Evolutionary conservation across 92 coral and sea anemone genomes (phyloP).

Genomic region (Phenganax marumi): DNA sequence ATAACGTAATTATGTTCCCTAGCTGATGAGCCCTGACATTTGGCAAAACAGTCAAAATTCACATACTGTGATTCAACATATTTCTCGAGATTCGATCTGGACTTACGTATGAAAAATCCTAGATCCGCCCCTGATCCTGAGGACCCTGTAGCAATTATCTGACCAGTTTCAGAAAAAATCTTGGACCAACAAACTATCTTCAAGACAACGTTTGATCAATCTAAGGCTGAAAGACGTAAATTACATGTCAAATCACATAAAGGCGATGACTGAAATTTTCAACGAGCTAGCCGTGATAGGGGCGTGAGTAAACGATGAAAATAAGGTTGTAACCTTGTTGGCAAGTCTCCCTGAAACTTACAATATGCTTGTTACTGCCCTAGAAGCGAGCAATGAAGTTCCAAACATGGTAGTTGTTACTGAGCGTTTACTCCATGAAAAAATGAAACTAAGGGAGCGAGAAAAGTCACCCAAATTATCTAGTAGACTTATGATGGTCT

Average conservation of each 20-base stretch:
- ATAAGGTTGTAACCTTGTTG: too few species aligned
- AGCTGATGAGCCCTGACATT: too few species aligned
- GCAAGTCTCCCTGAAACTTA: too few species aligned
- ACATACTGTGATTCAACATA: too few species aligned
- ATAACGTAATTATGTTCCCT: too few species aligned
- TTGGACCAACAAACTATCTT: conserved; percentile 56
- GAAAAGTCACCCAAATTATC: conserved; percentile 18
- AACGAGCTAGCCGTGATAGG: conserved; percentile 62
- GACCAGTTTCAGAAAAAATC: conserved; percentile 63
- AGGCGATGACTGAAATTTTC: too few species aligned
- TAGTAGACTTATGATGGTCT: conserved; percentile 40
- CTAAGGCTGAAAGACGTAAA: conserved; percentile 53
- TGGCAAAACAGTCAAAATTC: too few species aligned
- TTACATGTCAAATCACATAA: conserved; percentile 49
- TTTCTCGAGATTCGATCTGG: too few species aligned
- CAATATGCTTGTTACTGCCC: too few species aligned
- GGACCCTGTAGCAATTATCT: conserved; percentile 53
- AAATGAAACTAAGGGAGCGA: conserved; percentile 54
- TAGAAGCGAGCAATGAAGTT: conserved; percentile 55
- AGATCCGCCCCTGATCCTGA: too few species aligned
- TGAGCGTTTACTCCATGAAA: conserved; percentile 66
- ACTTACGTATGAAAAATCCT: too few species aligned
- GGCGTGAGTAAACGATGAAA: conserved; percentile 44
- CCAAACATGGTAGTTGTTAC: conserved; percentile 54
- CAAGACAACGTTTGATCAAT: conserved; percentile 41